Evolutionary conservation across 2,113 vertebrate genomes (phyloP), one percentile per base, ranked within the genome.

Genomic region (Brachyistius frenatus): DNA sequence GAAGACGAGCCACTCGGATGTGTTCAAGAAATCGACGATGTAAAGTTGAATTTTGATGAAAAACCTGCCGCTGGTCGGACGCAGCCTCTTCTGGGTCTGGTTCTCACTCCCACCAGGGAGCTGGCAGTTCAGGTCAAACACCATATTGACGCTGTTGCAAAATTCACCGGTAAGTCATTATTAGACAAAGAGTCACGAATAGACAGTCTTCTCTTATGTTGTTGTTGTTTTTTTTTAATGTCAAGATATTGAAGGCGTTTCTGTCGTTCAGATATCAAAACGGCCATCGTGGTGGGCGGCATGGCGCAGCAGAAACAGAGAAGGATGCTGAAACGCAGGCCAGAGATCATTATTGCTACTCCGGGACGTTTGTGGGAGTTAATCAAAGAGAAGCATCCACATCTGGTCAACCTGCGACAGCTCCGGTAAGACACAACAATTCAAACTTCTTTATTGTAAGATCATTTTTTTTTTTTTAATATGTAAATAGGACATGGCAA

Each of bases 111-210:
- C 37, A 99, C 98, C 36, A 96, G 97, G 87, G 98, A 99, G 92
- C 94, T 99, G 68, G 98, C 98, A 4, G 94, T 99, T 49, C 98
- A 99, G 92, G 97, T 99, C 74, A 99, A 97, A 57, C 96, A 99
- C 69, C 97, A 99, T 68, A 95, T 99, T 46, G 98, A 99, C 73
- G 97, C 97, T 14, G 94, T 96, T 4, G 93, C 97, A 10, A 95
- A 89, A 87, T 99, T 97, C 91, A 97, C 97, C 88, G 96, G 98
- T 98, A 71, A 77, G 76, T 80, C 8, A 5, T 58, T n/a, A 0
- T 35, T 15, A 23, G 6, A 13, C 13, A 14, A 44, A 9, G 41
- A 54, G 2, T 55, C 4, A 11, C 76, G 0, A 16, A 33, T n/a
- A 6, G 0, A 14, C 11, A 11, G 13, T 52, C 64, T 4, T 36